A percentile compares a stretch with the other conserved stretches of the same genome.
Conservation (phyloP, 2,888 invertebrate species). For the Osmoderma eremita region DNA sequence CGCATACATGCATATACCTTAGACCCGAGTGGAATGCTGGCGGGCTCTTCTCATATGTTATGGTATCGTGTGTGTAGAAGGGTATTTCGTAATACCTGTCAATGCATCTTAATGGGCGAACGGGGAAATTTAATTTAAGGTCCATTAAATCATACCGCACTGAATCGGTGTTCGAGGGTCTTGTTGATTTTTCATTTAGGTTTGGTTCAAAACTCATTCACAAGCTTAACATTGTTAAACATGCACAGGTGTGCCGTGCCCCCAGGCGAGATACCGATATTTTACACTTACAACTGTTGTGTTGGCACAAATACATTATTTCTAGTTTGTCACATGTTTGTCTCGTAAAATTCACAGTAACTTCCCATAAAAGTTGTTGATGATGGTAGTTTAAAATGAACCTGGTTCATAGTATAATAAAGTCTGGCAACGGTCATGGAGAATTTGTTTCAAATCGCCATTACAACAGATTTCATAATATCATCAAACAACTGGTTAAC, state of each 20-base stretch:
- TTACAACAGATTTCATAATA: no score
- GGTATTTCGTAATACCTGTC: constrained; percentile 33
- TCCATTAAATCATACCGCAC: constrained; percentile 32
- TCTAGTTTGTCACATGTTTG: constrained; percentile 10
- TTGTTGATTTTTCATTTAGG: constrained; percentile 12
- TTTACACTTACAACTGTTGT: not conserved
- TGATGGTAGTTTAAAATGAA: no score
- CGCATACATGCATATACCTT: not conserved
- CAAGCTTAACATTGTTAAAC: not conserved
- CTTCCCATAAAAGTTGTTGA: no score
- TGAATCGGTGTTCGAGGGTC: constrained; percentile 3
- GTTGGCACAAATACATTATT: constrained; percentile 1
- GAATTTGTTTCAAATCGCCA: no score
- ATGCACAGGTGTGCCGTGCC: not conserved
- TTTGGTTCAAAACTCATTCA: constrained; percentile 10
- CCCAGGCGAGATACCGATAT: not conserved
- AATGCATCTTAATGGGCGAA: constrained; percentile 31
- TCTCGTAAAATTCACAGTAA: no score
- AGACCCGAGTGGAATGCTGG: no score
- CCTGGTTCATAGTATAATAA: no score
- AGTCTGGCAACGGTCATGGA: no score
- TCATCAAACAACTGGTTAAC: no score
- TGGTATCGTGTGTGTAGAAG: not conserved
- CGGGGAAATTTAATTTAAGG: constrained; percentile 34
- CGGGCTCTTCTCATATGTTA: no score